These are phyloP conservation scores for Lepidurus couesii DNA, from an alignment of 1,140 invertebrate species.

Conservation along the genomic window DNA sequence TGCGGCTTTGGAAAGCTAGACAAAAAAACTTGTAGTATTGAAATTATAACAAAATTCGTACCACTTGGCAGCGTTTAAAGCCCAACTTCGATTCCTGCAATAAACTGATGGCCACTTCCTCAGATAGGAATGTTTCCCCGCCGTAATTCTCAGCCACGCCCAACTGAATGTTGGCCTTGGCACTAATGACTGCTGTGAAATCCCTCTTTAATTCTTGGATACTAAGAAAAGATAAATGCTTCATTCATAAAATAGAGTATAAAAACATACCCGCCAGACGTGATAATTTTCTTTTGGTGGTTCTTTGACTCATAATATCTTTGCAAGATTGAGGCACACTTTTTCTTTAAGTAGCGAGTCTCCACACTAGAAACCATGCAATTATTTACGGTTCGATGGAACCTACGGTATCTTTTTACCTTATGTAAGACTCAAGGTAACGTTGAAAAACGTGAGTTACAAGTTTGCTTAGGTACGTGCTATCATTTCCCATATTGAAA, in stretches of 20 bases:
- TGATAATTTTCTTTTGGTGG: conserved; percentile 86
- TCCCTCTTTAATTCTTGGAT: conserved; percentile 89
- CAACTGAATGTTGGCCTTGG: conserved; percentile 85
- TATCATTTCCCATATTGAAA: conserved; percentile 75
- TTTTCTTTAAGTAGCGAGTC: conserved; percentile 67
- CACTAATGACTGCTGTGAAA: conserved; percentile 86
- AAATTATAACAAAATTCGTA: conserved; percentile 45
- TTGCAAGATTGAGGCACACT: conserved; percentile 65
- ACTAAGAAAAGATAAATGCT: conserved; percentile 46
- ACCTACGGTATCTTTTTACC: conserved; percentile 45
- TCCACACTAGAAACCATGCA: conserved; percentile 57
- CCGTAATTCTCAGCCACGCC: conserved; percentile 91
- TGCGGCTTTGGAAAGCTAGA: conserved; percentile 64
- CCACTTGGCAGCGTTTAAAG: conserved; percentile 77
- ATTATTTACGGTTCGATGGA: neutral
- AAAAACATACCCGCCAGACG: conserved; percentile 55
- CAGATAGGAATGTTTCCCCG: conserved; percentile 94
- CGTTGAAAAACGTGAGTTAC: conserved; percentile 77
- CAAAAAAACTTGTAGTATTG: conserved; percentile 5
- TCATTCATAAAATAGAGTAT: conserved; percentile 30
- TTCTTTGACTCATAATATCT: conserved; percentile 89
- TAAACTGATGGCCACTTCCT: conserved; percentile 89
- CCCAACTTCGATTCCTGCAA: conserved; percentile 87
- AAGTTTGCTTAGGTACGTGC: conserved; percentile 69
- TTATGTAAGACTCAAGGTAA: conserved; percentile 70